Evolutionary conservation across 2,797 vertebrate species (phyloP), one percentile per base, ranked within the genome.

Genomic region (Brachymystax lenok): DNA sequence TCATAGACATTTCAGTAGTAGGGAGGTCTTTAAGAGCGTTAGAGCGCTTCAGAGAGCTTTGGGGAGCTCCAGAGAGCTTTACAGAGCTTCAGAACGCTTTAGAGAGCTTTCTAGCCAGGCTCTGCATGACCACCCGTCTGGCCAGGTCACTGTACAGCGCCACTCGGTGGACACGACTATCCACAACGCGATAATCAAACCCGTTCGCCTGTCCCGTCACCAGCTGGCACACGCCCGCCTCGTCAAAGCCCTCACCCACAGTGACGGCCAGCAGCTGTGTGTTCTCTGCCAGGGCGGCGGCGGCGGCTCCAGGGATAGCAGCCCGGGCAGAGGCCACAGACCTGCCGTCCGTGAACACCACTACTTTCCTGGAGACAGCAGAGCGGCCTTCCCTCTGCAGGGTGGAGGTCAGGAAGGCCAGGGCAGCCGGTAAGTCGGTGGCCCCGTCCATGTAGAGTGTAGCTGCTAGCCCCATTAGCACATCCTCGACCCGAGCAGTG

Each of bases 301-400:
- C 81, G 10, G 82, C 80, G 27, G 79, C 75, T 19, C 28, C 33
- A 10, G 74, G 64, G 59, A 87, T 78, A 14, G 77, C 75, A 8
- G 40, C 69, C 51, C 77, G 73, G 24, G 69, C 76, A 27, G 64
- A 66, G 14, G 79, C 70, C n/a, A 67, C 74, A 68, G 86, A 85
- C 63, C 76, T 73, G 8, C 83, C 83, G 19, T 87, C 83, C 14
- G 83, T 82, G 71, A 87, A 87, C 24, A 87, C 28, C 19, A 87
- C 80, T 59, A 78, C 73, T 59, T 87, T 84, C 19, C 63, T 83
- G 24, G 69, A 40, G 16, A 83, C 81, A n/a, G 67, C 71, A 24
- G 71, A 70, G n/a, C 81, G 74, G 2, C 77, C 74, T 16, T 78
- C 78, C 30, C n/a, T 67, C 64, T 33, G 64, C 28, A 67, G 27